phyloP scores from a whole-genome alignment of 2,888 invertebrate species.

The Abrostola triplasia region DNA sequence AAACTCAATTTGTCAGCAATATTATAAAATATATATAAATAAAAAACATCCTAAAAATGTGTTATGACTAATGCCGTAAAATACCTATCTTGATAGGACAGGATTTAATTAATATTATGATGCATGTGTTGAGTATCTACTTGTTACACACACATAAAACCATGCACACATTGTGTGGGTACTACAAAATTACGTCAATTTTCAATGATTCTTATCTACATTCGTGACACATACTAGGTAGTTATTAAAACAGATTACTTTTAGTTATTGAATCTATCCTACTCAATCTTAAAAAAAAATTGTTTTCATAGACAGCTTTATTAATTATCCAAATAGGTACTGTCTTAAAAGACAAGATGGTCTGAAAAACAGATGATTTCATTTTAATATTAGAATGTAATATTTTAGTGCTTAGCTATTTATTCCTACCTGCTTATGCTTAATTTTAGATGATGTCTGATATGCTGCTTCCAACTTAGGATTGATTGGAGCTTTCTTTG shows the following conservation, averaged over 20 bases:
- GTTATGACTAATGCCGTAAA: constrained; percentile 4
- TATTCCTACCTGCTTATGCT: constrained; percentile 92
- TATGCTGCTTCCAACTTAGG: constrained; percentile 94
- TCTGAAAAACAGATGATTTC: no score
- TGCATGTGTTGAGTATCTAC: neutral
- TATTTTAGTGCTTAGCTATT: neutral
- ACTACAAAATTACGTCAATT: neutral
- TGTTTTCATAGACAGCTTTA: no score
- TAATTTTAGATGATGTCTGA: constrained; percentile 90
- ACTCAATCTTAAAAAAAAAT: neutral
- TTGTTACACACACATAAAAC: constrained; percentile 3
- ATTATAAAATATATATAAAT: constrained; percentile 29
- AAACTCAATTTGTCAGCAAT: constrained; percentile 32
- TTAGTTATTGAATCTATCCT: neutral
- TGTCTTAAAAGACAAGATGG: no score
- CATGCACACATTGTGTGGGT: constrained; percentile 11
- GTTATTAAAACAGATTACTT: constrained; percentile 4
- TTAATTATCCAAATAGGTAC: no score
- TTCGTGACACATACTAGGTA: neutral
- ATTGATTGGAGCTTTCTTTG: constrained; percentile 92
- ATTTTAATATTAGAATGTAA: no score
- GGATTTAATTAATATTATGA: constrained; percentile 17
- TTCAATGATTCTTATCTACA: neutral
- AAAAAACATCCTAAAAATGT: constrained; percentile 12
- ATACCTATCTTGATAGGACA: constrained; percentile 5